Conservation (phyloP, 2,888 invertebrate species). For the Gerris lacustris region DNA sequence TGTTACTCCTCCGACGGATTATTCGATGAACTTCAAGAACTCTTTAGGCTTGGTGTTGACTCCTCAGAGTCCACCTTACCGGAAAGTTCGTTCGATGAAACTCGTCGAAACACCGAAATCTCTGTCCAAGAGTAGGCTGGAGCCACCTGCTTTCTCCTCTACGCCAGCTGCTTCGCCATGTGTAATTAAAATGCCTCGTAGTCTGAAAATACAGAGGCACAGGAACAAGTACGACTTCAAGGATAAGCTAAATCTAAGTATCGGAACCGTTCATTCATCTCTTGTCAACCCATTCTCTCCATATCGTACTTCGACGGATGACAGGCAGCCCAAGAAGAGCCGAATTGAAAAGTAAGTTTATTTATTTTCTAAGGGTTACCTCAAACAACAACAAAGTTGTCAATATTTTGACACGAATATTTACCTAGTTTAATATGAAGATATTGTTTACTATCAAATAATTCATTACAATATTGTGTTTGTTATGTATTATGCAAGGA, state of each 20-base stretch:
- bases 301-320: neutral
- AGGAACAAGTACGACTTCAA: constrained; percentile 12
- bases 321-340: constrained; percentile 14
- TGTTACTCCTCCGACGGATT: constrained; percentile 25
- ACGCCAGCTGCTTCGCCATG: constrained; percentile 15
- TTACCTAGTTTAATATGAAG: no score
- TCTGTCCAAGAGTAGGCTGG: constrained; percentile 9
- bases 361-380: no score
- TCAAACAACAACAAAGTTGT: no score
- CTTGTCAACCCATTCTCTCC: constrained; percentile 19
- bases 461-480: no score
- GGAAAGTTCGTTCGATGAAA: constrained; percentile 23
- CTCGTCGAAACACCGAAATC: constrained; percentile 21
- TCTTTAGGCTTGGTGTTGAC: constrained; percentile 25
- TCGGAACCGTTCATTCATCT: neutral
- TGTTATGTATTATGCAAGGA: no score
- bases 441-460: no score
- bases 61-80: constrained; percentile 25
- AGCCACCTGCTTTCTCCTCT: constrained; percentile 17
- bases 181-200: neutral
- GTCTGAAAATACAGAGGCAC: neutral
- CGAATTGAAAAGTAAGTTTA: constrained; percentile 15
- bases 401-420: no score
- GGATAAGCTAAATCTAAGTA: constrained; percentile 15
- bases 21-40: constrained; percentile 20